Evolutionary conservation across 1,140 invertebrate genomes (phyloP).

Genomic region (Sycobia sp.): DNA sequence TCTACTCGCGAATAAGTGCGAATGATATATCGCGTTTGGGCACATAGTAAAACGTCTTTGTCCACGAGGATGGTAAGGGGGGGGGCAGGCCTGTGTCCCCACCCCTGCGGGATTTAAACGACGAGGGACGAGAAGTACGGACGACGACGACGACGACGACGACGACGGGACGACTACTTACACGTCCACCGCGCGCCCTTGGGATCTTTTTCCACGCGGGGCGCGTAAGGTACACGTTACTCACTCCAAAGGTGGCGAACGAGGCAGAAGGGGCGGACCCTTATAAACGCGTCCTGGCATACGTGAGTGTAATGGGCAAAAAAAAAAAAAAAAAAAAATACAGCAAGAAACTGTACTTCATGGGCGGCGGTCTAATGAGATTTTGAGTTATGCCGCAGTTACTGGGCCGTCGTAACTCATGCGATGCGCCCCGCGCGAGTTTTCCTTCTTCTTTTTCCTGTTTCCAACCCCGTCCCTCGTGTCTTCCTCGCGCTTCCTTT

Average conservation of each 20-base stretch:
- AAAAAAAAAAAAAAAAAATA: too few relatives aligned
- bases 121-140: too few relatives aligned
- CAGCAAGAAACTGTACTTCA: conserved; percentile 53
- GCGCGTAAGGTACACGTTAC: too few relatives aligned
- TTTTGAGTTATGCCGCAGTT: conserved; percentile 56
- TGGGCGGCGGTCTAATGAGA: conserved; percentile 53
- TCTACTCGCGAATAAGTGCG: conserved; percentile 18
- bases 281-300: conserved; percentile 36
- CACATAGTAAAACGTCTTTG: conserved; percentile 5
- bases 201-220: too few relatives aligned
- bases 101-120: too few relatives aligned
- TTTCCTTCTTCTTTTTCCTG: conserved; percentile 2
- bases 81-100: too few relatives aligned
- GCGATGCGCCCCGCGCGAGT: too few relatives aligned
- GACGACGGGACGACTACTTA: too few relatives aligned
- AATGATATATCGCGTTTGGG: conserved; percentile 7
- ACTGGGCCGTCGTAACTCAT: conserved; percentile 34
- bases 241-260: background rate
- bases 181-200: too few relatives aligned
- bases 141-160: background rate
- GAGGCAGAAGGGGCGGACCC: conserved; percentile 32
- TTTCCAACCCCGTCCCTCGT: background rate
- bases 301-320: conserved; percentile 50
- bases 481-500: too few relatives aligned
- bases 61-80: background rate